Evolutionary conservation across 2,888 invertebrate genomes (phyloP), one percentile per base, ranked within the genome.

Genomic region (Philereme transversata): DNA sequence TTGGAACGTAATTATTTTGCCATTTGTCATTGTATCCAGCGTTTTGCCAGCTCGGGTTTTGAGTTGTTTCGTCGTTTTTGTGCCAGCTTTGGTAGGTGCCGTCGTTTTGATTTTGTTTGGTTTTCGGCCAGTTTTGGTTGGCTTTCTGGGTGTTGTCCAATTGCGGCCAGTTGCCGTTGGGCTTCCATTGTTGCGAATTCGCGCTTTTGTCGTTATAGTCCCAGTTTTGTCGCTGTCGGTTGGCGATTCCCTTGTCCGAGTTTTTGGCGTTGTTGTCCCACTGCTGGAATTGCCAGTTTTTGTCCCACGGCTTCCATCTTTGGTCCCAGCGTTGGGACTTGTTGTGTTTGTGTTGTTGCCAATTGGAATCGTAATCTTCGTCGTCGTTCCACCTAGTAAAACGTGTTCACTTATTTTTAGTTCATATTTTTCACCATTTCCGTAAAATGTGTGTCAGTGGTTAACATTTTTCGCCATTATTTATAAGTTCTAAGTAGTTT

Each of bases 261-360:
- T 41, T 51, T 43, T 60, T 60, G 1, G 67, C 68, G 52, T 74
- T 74, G 54, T 65, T 70, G 34, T 73, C 66, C 75, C 79, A 78
- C n/a, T 77, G 74, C 36, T 73, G 64, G 60, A 63, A 53, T 5
- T 74, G 73, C 77, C 76, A 77, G 70, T 75, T 75, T 59, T 81
- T 79, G 60, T 86, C 76, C 79, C 83, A 83, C 0, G 81, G 82
- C 64, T 84, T 83, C 86, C 84, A 82, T 7, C 77, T 64, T 34
- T 78, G 74, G 51, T 81, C 78, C 81, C 81, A 79, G 11, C 70
- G 67, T 58, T 77, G 61, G 44, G 75, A 71, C 43, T 78, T 79
- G 71, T 79, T 74, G 7, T 74, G 57, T 61, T 77, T 79, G 60
- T 76, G 67, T 54, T 69, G 66, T 54, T 73, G 75, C 51, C 73